A percentile compares a stretch with the other conserved stretches of the same genome.
Conservation (phyloP, 2,113 vertebrate species). For the Prunella himalayana region DNA sequence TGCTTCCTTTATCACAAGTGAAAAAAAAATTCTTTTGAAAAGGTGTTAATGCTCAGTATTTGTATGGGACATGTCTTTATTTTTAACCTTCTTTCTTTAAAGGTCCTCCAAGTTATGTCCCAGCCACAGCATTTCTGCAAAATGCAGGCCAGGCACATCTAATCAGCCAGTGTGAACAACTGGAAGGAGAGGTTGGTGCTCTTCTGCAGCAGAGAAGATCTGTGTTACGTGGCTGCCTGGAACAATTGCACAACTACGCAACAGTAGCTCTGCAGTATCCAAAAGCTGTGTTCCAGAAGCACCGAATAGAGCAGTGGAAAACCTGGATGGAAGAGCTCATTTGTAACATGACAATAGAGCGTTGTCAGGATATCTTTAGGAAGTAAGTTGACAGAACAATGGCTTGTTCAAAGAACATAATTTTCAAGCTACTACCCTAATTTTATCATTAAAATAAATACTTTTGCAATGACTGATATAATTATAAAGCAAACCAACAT, state of each 20-base stretch:
- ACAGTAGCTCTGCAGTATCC: slow-evolving; percentile 96
- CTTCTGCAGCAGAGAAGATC: slow-evolving; percentile 92
- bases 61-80: not conserved
- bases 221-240: slow-evolving; percentile 86
- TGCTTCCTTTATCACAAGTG: not conserved
- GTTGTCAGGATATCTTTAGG: slow-evolving; percentile 87
- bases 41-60: not conserved
- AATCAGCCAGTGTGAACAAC: slow-evolving; percentile 92
- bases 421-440: not conserved
- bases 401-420: not conserved
- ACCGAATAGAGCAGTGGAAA: slow-evolving; percentile 93
- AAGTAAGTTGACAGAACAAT: slow-evolving; percentile 76
- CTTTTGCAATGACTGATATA: not conserved
- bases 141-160: slow-evolving; percentile 95
- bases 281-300: slow-evolving; percentile 85
- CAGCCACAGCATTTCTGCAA: slow-evolving; percentile 93
- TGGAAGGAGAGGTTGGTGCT: slow-evolving; percentile 88
- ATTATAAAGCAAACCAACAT: not conserved
- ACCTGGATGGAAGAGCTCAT: slow-evolving; percentile 95
- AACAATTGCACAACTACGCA: slow-evolving; percentile 95
- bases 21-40: not conserved
- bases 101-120: slow-evolving; percentile 98
- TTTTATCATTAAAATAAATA: not conserved
- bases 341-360: slow-evolving; percentile 87
- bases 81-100: not conserved